Evolutionary conservation across 2,797 vertebrate species (phyloP).

Genomic region (Melanotaenia pygmaea): DNA sequence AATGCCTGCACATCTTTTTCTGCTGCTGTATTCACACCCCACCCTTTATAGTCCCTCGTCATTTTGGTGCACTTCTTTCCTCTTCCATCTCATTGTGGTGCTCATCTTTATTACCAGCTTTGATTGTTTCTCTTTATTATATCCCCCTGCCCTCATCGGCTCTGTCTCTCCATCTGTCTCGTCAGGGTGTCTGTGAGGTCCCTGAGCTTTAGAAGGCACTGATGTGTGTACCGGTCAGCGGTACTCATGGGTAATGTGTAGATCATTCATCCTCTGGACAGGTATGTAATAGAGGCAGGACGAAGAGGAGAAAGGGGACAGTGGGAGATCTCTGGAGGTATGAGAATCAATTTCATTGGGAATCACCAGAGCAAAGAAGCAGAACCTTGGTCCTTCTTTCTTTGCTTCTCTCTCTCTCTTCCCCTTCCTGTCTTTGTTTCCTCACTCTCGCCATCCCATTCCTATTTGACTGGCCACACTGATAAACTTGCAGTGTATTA

Average conservation of each 20-base stretch:
- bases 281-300: slow-evolving; percentile 73
- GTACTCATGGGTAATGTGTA: slow-evolving; percentile 72
- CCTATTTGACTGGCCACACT: slow-evolving; percentile 38
- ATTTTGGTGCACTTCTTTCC: slow-evolving; percentile 5
- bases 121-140: slow-evolving; percentile 25
- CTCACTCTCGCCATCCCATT: slow-evolving; percentile 34
- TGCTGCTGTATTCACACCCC: slow-evolving; percentile 25
- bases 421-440: slow-evolving; percentile 53
- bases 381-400: slow-evolving; percentile 46
- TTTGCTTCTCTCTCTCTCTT: slow-evolving; percentile 24
- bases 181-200: slow-evolving; percentile 38
- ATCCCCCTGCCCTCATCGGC: slow-evolving; percentile 12
- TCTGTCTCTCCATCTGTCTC: slow-evolving; percentile 33
- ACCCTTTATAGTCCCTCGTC: slow-evolving; percentile 17
- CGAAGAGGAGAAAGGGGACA: slow-evolving; percentile 58
- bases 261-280: slow-evolving; percentile 77
- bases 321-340: slow-evolving; percentile 72
- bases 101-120: slow-evolving; percentile 36
- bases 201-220: slow-evolving; percentile 54
- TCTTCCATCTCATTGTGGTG: not conserved
- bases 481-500: slow-evolving; percentile 59
- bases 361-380: slow-evolving; percentile 68
- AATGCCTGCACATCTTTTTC: slow-evolving; percentile 33
- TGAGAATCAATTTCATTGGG: slow-evolving; percentile 78
- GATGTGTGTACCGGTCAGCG: slow-evolving; percentile 67